phyloP scores from a whole-genome alignment of 2,113 vertebrate species.

The Myanophis thanlyinensis region DNA sequence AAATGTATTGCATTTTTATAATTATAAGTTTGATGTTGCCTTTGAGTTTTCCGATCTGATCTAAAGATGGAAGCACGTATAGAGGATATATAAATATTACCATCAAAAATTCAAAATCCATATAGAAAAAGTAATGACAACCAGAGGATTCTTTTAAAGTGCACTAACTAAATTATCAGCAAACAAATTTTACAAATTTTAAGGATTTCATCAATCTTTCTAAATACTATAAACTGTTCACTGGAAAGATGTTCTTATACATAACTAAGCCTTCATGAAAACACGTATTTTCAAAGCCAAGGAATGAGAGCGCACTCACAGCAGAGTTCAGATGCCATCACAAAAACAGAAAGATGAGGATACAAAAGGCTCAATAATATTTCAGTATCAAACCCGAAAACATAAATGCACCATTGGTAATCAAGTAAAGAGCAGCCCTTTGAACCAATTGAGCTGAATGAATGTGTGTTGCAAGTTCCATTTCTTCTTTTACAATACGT shows the following conservation, averaged over 20 bases:
- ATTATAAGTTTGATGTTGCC: neutral
- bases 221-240: constrained; percentile 30
- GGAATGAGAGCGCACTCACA: constrained; percentile 26
- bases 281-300: constrained; percentile 24
- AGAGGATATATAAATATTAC: constrained; percentile 4
- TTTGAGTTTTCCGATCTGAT: neutral
- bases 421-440: neutral
- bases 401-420: neutral
- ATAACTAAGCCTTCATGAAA: constrained; percentile 9
- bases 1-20: neutral
- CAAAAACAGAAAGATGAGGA: constrained; percentile 19
- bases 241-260: neutral
- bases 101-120: constrained; percentile 24
- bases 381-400: neutral
- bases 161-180: neutral
- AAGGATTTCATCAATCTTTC: constrained; percentile 32
- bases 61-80: neutral
- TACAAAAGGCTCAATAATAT: neutral
- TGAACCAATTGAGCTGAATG: neutral
- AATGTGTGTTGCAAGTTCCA: neutral
- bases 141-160: neutral
- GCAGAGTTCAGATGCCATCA: neutral
- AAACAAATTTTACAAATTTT: constrained; percentile 31
- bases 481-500: neutral
- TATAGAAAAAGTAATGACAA: constrained; percentile 3